Conservation (phyloP, 2,888 invertebrate species). For the Platerodrilus igneus region DNA sequence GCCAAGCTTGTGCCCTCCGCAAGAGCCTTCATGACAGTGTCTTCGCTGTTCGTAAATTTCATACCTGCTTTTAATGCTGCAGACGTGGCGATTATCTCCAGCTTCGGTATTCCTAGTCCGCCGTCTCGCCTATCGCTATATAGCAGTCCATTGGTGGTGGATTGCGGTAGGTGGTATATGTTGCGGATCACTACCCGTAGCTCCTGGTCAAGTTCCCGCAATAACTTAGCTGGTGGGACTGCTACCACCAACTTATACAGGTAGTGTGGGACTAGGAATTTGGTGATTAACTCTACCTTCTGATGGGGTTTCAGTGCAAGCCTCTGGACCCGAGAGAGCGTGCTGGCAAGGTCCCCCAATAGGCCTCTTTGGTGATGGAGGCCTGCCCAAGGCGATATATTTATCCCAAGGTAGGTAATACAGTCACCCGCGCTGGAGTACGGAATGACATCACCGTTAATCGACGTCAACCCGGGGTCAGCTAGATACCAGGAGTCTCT, state of each 20-base stretch:
- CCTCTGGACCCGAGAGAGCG: not conserved
- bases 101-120: not conserved
- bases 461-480: not conserved
- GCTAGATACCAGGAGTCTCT: not conserved
- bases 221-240: too few species aligned
- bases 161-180: not conserved
- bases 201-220: not conserved
- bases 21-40: slow-evolving; percentile 33
- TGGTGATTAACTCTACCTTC: slow-evolving; percentile 28
- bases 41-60: slow-evolving; percentile 19
- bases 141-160: not conserved
- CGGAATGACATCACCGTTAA: not conserved
- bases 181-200: not conserved
- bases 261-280: slow-evolving; percentile 41
- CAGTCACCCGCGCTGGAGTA: not conserved
- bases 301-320: not conserved
- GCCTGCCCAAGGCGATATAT: not conserved
- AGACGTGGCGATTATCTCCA: slow-evolving; percentile 14
- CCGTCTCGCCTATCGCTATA: not conserved
- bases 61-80: slow-evolving; percentile 13
- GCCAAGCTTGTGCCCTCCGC: slow-evolving; percentile 24
- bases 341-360: not conserved
- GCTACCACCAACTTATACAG: slow-evolving; percentile 39
- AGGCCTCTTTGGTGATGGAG: not conserved
- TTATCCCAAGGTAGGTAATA: too few species aligned